phyloP scores from a whole-genome alignment of 2,888 invertebrate species.

The Micoletzkya japonica region DNA sequence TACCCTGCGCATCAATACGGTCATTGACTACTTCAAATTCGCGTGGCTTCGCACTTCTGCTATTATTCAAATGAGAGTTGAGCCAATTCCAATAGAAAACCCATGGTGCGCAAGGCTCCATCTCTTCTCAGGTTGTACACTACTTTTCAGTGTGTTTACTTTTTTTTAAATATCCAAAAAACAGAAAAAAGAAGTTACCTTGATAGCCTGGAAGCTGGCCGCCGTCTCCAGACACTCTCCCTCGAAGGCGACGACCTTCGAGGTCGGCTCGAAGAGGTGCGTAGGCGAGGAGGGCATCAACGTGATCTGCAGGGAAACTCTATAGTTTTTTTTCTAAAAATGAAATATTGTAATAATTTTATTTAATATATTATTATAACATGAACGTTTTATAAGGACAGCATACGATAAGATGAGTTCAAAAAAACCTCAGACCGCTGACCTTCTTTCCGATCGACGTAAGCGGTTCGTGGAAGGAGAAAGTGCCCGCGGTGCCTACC shows the following conservation, averaged over 20 bases:
- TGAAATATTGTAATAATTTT: background rate
- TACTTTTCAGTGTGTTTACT: background rate
- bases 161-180: too few relatives aligned
- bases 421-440: too few relatives aligned
- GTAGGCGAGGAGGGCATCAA: slow-evolving; percentile 39
- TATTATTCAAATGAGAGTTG: too few relatives aligned
- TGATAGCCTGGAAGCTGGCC: slow-evolving; percentile 38
- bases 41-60: too few relatives aligned
- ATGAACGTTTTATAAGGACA: too few relatives aligned
- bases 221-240: slow-evolving; percentile 43
- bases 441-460: slow-evolving; percentile 12
- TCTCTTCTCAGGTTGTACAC: background rate
- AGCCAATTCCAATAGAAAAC: too few relatives aligned
- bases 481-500: slow-evolving; percentile 34
- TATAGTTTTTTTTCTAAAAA: background rate
- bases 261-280: slow-evolving; percentile 51
- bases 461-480: slow-evolving; percentile 43
- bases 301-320: background rate
- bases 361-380: background rate
- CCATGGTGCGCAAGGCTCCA: too few relatives aligned
- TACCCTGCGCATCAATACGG: slow-evolving; percentile 71
- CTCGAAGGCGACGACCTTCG: slow-evolving; percentile 38
- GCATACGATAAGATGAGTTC: too few relatives aligned
- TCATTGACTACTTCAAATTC: too few relatives aligned
- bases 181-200: slow-evolving; percentile 16